Evolutionary conservation across 2,113 vertebrate genomes (phyloP).

Genomic region (Myrmophylax atrothorax): DNA sequence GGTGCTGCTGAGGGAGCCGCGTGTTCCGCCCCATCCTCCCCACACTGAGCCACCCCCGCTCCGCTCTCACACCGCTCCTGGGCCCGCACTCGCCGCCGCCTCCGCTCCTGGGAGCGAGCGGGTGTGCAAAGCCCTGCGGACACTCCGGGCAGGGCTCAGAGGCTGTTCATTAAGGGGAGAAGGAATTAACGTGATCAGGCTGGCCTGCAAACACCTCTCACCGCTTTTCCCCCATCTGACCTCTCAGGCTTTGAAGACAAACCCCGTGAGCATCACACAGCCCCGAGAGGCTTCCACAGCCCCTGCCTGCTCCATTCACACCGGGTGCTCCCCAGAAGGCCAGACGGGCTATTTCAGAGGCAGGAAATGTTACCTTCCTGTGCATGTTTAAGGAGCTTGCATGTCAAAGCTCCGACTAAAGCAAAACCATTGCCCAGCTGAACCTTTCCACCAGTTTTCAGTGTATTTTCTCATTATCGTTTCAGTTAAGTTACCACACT

Average conservation of each 20-base stretch:
- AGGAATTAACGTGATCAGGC: neutral
- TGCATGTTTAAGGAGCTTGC: neutral
- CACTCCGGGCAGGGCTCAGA: neutral
- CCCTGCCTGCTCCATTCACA: neutral
- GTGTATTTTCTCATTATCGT: neutral
- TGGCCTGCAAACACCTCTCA: neutral
- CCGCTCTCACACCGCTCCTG: neutral
- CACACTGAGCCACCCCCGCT: neutral
- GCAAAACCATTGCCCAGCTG: neutral
- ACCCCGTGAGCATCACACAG: neutral
- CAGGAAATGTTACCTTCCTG: neutral
- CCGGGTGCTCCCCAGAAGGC: neutral
- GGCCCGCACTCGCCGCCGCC: neutral
- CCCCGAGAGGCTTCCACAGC: neutral
- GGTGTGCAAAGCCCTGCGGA: neutral
- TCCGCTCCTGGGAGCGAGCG: neutral
- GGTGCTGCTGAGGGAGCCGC: neutral
- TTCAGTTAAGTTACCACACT: neutral
- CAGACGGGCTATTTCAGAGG: neutral
- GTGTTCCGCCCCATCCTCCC: neutral
- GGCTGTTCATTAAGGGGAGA: neutral
- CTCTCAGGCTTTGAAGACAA: neutral
- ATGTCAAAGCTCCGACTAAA: neutral
- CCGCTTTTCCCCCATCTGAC: neutral
- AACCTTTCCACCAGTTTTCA: neutral